Percentiles rank a stretch among this genome's conserved stretches.
phyloP scores from a whole-genome alignment of 2,797 vertebrate genomes.

The Trachurus trachurus region DNA sequence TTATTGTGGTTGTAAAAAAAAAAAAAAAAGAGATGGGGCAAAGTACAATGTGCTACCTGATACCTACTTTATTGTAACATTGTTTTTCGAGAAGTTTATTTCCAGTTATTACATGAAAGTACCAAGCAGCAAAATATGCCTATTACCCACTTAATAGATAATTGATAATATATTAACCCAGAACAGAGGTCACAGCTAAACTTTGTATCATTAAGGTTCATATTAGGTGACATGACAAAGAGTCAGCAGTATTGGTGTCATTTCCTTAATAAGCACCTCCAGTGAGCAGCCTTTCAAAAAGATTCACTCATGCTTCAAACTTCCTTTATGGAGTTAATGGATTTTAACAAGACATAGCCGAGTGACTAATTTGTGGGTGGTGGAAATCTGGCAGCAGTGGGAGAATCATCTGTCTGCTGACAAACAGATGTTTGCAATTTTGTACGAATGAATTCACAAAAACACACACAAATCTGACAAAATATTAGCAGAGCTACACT shows the following conservation, averaged over 20 bases:
- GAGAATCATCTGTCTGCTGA: slow-evolving; percentile 42
- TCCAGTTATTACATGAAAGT: neutral
- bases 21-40: too few relatives aligned
- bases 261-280: slow-evolving; percentile 4
- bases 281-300: slow-evolving; percentile 21
- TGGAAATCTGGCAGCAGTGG: slow-evolving; percentile 33
- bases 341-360: slow-evolving; percentile 48
- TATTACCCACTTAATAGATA: slow-evolving; percentile 12
- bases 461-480: slow-evolving; percentile 6
- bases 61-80: neutral
- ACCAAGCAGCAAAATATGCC: slow-evolving; percentile 2
- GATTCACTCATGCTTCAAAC: slow-evolving; percentile 7
- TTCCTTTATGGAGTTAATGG: slow-evolving; percentile 39
- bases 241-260: neutral
- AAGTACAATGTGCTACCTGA: neutral
- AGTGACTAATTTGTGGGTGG: slow-evolving; percentile 55
- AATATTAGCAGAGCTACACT: slow-evolving; percentile 15
- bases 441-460: slow-evolving; percentile 20
- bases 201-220: slow-evolving; percentile 20
- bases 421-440: slow-evolving; percentile 54
- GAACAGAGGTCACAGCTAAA: neutral
- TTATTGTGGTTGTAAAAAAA: too few relatives aligned
- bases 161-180: neutral
- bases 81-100: neutral
- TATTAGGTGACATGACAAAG: slow-evolving; percentile 10